Evolutionary conservation across 2,113 vertebrate genomes (phyloP).

Genomic region (Pelecanus crispus): DNA sequence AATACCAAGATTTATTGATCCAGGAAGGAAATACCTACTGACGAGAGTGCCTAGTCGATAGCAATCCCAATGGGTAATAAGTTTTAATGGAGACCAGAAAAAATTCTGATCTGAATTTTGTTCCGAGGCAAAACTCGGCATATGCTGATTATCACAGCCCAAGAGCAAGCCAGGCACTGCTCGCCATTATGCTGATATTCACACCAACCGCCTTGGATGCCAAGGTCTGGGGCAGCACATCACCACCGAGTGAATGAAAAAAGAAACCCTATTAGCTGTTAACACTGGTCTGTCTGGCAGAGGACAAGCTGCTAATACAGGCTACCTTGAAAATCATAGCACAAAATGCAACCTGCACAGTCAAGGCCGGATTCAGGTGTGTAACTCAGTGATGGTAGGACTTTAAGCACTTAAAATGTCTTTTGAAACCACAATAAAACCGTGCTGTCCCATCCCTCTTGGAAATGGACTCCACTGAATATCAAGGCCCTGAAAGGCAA

Average conservation of each 20-base stretch:
- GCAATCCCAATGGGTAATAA: constrained; percentile 45
- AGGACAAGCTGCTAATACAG: constrained; percentile 3
- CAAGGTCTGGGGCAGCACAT: neutral
- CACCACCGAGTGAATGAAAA: neutral
- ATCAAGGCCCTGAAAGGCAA: neutral
- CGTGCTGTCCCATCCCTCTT: neutral
- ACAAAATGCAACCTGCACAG: constrained; percentile 22
- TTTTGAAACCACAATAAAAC: constrained; percentile 31
- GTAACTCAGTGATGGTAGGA: constrained; percentile 18
- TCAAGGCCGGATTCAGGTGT: neutral
- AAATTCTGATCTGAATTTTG: neutral
- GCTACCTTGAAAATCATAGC: constrained; percentile 20
- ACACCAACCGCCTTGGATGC: neutral
- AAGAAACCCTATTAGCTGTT: constrained; percentile 25
- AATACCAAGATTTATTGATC: constrained; percentile 64
- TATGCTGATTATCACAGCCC: neutral
- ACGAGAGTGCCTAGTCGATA: constrained; percentile 14
- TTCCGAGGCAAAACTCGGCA: neutral
- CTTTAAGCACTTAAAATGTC: constrained; percentile 33
- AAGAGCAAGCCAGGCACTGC: neutral
- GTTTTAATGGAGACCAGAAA: neutral
- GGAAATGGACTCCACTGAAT: neutral
- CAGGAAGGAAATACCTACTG: constrained; percentile 54
- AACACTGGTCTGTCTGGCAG: neutral
- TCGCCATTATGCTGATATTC: neutral